A percentile compares a stretch with the other conserved stretches of the same genome.
Conservation (phyloP, 2,797 vertebrate species). For the Peromyscus melanophrys region DNA sequence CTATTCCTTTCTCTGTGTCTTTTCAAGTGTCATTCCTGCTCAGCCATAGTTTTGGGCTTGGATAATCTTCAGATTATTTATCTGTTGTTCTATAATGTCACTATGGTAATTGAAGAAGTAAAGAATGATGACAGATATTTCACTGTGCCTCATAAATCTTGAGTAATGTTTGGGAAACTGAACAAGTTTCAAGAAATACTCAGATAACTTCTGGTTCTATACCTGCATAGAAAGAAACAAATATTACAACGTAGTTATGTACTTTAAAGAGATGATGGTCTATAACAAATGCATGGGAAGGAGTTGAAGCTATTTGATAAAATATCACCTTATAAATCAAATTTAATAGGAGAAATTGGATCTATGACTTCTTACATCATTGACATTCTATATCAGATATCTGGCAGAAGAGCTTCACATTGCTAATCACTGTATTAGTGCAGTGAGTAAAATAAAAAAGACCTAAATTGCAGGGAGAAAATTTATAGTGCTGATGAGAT, state of each 20-base stretch:
- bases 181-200: constrained; percentile 36
- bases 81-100: neutral
- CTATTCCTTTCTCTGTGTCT: neutral
- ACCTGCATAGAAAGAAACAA: constrained; percentile 3
- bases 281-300: constrained; percentile 31
- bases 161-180: constrained; percentile 16
- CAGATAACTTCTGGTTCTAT: neutral
- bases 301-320: neutral
- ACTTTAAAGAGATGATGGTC: neutral
- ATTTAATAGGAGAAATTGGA: constrained; percentile 9
- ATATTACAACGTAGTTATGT: neutral
- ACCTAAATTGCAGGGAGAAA: neutral
- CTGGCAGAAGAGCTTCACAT: neutral
- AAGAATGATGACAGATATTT: neutral
- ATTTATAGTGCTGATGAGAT: neutral
- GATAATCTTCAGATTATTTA: neutral
- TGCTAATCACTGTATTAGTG: neutral
- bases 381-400: neutral
- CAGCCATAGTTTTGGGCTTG: neutral
- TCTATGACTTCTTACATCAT: neutral
- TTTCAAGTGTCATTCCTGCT: neutral
- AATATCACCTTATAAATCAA: constrained; percentile 44
- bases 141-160: neutral
- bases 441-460: neutral
- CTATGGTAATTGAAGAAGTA: neutral